These are phyloP conservation scores for Ciconia nigra DNA, from an alignment of 2,797 vertebrate genomes.

Conservation along the genomic window DNA sequence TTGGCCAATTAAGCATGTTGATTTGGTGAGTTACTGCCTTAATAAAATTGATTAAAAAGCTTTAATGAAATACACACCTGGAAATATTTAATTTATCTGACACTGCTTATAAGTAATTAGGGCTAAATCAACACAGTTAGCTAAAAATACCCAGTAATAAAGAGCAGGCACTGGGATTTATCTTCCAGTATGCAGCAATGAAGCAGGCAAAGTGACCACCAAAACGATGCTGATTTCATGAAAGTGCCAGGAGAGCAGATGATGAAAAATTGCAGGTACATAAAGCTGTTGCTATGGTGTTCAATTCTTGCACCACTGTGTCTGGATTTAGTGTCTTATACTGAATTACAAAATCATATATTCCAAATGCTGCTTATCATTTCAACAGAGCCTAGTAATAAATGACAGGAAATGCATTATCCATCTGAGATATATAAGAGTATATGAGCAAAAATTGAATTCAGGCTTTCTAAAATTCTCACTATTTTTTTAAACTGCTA, in stretches of 20 bases:
- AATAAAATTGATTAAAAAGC: slow-evolving; percentile 18
- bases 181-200: not conserved
- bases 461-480: not conserved
- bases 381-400: slow-evolving; percentile 20
- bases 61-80: not conserved
- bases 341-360: slow-evolving; percentile 41
- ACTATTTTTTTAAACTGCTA: not conserved
- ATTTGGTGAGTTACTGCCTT: not conserved
- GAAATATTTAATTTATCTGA: slow-evolving; percentile 39
- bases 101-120: not conserved
- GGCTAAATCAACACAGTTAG: slow-evolving; percentile 10
- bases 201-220: slow-evolving; percentile 11
- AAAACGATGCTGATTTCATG: not conserved
- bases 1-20: slow-evolving; percentile 2
- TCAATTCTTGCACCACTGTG: not conserved
- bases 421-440: not conserved
- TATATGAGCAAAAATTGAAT: not conserved
- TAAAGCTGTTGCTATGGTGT: slow-evolving; percentile 40
- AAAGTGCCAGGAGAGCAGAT: not conserved
- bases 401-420: slow-evolving; percentile 10
- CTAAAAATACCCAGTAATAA: not conserved
- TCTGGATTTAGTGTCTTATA: slow-evolving; percentile 32
- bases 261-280: slow-evolving; percentile 37
- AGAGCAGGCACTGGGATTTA: not conserved
- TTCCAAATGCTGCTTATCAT: slow-evolving; percentile 39